Conservation (phyloP, 2,888 invertebrate genomes). For the Dorcus parallelipipedus region DNA sequence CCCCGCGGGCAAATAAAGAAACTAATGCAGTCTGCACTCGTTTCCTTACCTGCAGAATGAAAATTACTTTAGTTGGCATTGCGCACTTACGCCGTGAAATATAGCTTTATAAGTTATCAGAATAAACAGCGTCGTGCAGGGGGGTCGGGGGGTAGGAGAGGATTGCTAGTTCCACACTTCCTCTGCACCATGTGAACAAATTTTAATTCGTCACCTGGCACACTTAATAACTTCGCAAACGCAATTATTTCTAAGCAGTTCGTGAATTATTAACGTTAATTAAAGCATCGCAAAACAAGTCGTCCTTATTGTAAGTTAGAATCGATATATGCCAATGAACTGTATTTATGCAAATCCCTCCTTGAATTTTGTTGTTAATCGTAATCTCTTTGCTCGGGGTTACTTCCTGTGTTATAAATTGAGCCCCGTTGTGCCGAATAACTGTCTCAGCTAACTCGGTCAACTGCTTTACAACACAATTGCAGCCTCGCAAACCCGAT, state of each 20-base stretch:
- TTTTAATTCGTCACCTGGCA: background rate
- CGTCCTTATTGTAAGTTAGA: too few relatives aligned
- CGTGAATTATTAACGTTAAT: background rate
- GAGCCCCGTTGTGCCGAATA: constrained; percentile 18
- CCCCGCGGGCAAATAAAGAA: constrained; percentile 40
- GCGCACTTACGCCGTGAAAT: constrained; percentile 6
- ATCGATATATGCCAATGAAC: too few relatives aligned
- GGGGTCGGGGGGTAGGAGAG: background rate
- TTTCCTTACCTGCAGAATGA: constrained; percentile 24
- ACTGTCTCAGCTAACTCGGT: constrained; percentile 15
- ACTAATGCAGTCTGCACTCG: constrained; percentile 35
- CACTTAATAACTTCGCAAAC: background rate
- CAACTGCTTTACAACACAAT: constrained; percentile 1
- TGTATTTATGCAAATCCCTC: too few relatives aligned
- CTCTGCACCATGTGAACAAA: background rate
- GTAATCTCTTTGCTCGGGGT: too few relatives aligned
- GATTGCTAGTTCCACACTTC: background rate
- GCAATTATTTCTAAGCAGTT: background rate
- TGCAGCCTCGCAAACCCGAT: constrained; percentile 5
- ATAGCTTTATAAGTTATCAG: constrained; percentile 1
- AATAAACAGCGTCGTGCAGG: background rate
- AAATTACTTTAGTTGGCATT: constrained; percentile 25
- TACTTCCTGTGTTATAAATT: background rate
- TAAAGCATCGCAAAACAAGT: background rate
- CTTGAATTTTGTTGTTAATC: too few relatives aligned